Percentiles rank a stretch among this genome's conserved stretches.
These are phyloP conservation scores for Apolygus lucorum DNA, from an alignment of 1,140 invertebrate genomes.

Conservation along the genomic window DNA sequence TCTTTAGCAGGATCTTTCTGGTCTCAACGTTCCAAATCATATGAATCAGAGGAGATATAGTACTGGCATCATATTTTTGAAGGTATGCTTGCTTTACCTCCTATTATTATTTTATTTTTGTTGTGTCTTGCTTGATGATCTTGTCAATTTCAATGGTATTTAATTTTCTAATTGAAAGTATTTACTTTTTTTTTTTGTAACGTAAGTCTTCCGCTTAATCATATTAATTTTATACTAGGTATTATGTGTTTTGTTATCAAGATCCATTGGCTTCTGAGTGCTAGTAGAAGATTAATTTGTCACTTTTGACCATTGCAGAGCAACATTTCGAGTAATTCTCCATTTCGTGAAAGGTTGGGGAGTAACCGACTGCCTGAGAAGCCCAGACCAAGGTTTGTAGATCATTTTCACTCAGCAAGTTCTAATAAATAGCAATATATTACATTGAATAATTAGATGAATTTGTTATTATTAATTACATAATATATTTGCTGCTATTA, in stretches of 20 bases:
- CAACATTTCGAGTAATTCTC: slow-evolving; percentile 55
- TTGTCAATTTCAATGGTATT: no score
- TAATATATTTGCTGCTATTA: neutral
- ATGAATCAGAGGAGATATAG: slow-evolving; percentile 63
- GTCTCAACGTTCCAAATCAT: slow-evolving; percentile 37
- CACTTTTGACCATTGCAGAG: slow-evolving; percentile 30
- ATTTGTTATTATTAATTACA: neutral
- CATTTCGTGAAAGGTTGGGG: slow-evolving; percentile 75
- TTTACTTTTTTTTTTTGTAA: no score
- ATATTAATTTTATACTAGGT: neutral
- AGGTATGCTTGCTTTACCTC: slow-evolving; percentile 36
- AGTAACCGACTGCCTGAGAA: slow-evolving; percentile 75
- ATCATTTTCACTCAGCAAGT: neutral
- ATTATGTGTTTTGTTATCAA: neutral
- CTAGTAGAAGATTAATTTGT: neutral
- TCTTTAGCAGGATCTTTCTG: slow-evolving; percentile 25
- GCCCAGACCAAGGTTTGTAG: slow-evolving; percentile 58
- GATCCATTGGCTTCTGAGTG: neutral
- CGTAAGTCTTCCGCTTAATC: no score
- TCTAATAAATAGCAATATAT: neutral
- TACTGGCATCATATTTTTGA: slow-evolving; percentile 48
- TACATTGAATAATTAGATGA: neutral
- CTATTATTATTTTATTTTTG: slow-evolving; percentile 3
- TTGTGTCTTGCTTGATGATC: no score
- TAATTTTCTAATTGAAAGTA: no score